These are phyloP conservation scores for Hybos culiciformis DNA, from an alignment of 2,888 invertebrate species.

Conservation along the genomic window DNA sequence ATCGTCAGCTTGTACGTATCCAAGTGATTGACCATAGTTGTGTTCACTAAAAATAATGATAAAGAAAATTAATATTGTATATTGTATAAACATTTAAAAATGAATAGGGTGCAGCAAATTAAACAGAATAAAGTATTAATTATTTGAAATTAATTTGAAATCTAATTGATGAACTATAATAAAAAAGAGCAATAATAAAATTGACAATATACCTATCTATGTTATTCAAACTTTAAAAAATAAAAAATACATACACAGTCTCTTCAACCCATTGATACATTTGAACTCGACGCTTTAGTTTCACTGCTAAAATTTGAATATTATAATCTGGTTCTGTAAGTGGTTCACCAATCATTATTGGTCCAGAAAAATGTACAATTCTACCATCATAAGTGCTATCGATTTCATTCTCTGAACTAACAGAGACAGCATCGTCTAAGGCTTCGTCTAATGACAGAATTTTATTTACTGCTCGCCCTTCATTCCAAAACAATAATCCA, in stretches of 20 bases:
- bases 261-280: slow-evolving; percentile 93
- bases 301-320: slow-evolving; percentile 69
- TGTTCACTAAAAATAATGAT: slow-evolving; percentile 23
- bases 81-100: too few relatives aligned
- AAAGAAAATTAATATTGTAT: too few relatives aligned
- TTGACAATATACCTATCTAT: neutral
- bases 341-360: slow-evolving; percentile 61
- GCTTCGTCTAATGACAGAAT: slow-evolving; percentile 70
- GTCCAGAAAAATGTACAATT: slow-evolving; percentile 64
- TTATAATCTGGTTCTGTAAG: slow-evolving; percentile 77
- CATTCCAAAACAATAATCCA: slow-evolving; percentile 72
- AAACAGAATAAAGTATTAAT: neutral
- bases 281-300: slow-evolving; percentile 71
- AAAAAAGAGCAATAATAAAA: neutral
- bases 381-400: slow-evolving; percentile 57
- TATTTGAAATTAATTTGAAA: neutral
- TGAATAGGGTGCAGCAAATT: neutral
- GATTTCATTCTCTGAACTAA: slow-evolving; percentile 55
- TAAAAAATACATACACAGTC: slow-evolving; percentile 21
- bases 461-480: slow-evolving; percentile 68
- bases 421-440: slow-evolving; percentile 39
- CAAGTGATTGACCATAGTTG: slow-evolving; percentile 36
- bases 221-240: neutral
- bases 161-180: neutral
- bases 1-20: slow-evolving; percentile 39